Conservation (phyloP, 2,797 vertebrate species). For the Coregonus suidteri region DNA sequence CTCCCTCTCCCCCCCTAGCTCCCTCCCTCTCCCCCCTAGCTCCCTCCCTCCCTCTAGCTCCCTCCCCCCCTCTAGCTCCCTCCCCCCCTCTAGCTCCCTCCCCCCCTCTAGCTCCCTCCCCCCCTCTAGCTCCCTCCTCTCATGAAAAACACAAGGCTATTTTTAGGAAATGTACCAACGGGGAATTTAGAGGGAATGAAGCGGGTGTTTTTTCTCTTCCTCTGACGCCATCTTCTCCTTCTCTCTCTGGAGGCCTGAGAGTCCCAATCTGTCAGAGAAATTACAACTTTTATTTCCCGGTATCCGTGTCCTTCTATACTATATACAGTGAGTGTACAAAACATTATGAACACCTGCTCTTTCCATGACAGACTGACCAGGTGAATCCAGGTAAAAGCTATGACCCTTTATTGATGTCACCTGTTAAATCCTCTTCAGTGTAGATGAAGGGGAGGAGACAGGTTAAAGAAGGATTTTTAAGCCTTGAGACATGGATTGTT, state of each 20-base stretch:
- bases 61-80: not conserved
- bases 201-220: no score
- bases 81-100: no score
- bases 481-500: no score
- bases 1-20: not conserved
- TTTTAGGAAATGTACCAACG: constrained; percentile 12
- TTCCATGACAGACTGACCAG: no score
- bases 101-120: no score
- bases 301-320: not conserved
- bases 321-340: no score
- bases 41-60: not conserved
- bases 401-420: no score
- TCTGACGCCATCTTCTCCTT: not conserved
- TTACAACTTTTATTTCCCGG: not conserved
- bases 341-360: no score
- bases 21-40: constrained; percentile 19
- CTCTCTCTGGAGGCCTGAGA: not conserved
- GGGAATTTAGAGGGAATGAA: not conserved
- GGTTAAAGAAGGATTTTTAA: no score
- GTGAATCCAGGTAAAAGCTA: no score
- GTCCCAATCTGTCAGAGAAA: not conserved
- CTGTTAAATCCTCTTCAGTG: no score
- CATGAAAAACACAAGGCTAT: not conserved
- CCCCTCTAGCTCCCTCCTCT: not conserved
- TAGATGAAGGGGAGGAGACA: no score